These are phyloP conservation scores for Apeltes quadracus DNA, from an alignment of 2,113 vertebrate genomes.

Conservation along the genomic window DNA sequence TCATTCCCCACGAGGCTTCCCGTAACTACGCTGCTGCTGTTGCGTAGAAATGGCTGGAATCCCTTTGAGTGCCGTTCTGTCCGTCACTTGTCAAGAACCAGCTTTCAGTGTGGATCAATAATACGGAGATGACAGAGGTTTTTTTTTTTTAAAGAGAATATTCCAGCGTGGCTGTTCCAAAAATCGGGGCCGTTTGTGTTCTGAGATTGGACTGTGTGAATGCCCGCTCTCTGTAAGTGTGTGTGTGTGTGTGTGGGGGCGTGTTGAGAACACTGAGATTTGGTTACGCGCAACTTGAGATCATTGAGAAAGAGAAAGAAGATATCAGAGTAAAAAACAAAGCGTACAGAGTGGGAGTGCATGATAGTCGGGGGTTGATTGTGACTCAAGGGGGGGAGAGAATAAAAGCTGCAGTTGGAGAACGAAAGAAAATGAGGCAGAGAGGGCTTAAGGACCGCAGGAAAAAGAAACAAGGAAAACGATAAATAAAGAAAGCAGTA, in stretches of 20 bases:
- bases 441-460: neutral
- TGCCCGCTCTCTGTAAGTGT: constrained; percentile 12
- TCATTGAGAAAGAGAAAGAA: constrained; percentile 34
- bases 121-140: constrained; percentile 22
- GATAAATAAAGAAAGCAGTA: neutral
- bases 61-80: neutral
- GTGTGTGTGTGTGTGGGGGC: neutral
- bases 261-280: constrained; percentile 65
- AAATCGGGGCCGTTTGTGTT: constrained; percentile 18
- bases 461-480: neutral
- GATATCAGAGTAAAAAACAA: constrained; percentile 31
- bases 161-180: constrained; percentile 14
- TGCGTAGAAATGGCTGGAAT: neutral
- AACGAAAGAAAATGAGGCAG: neutral
- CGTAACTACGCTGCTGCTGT: neutral
- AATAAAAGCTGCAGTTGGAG: neutral
- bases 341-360: constrained; percentile 19
- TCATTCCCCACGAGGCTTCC: neutral
- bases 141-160: constrained; percentile 25
- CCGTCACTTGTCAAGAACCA: constrained; percentile 26
- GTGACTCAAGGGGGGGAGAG: neutral
- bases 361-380: constrained; percentile 8
- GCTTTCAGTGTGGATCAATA: constrained; percentile 21
- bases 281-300: constrained; percentile 66
- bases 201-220: neutral